phyloP scores from a whole-genome alignment of 2,113 vertebrate genomes.

The Prunella fulvescens region DNA sequence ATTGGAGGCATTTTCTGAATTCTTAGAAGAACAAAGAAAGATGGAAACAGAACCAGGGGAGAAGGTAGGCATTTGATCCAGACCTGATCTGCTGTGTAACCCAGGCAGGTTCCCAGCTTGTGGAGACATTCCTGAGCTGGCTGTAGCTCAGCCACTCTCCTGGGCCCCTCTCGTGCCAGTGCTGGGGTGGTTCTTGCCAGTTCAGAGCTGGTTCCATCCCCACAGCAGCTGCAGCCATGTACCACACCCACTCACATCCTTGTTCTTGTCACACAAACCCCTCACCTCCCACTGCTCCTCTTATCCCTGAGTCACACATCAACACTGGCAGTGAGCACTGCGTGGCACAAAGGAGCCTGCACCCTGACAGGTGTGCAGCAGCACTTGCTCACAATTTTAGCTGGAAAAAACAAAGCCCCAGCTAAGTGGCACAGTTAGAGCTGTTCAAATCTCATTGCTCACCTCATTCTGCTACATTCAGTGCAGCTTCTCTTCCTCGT shows the following conservation, averaged over 20 bases:
- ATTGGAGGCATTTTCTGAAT: slow-evolving; percentile 67
- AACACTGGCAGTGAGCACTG: too few species aligned
- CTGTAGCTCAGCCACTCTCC: accelerated
- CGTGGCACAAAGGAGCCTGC: not conserved
- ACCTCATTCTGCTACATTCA: not conserved
- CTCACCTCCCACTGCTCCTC: not conserved
- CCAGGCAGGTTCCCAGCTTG: not conserved
- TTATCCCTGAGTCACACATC: not conserved
- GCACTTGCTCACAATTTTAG: not conserved
- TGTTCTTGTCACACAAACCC: not conserved
- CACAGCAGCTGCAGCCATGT: not conserved
- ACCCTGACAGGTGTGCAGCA: not conserved
- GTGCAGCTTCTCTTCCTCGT: not conserved
- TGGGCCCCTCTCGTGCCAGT: accelerated
- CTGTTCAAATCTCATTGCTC: not conserved
- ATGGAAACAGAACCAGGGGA: not conserved
- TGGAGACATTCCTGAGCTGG: not conserved
- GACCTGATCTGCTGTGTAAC: not conserved
- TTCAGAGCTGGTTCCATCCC: not conserved
- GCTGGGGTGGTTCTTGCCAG: not conserved
- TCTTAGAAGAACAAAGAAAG: slow-evolving; percentile 67
- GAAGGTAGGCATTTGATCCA: slow-evolving; percentile 12
- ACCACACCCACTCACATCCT: not conserved
- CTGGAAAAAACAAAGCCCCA: not conserved
- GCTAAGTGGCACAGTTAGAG: not conserved